A percentile compares a stretch with the other conserved stretches of the same genome.
Conservation (phyloP, 1,140 invertebrate species). For the Pentalonia nigronervosa region DNA sequence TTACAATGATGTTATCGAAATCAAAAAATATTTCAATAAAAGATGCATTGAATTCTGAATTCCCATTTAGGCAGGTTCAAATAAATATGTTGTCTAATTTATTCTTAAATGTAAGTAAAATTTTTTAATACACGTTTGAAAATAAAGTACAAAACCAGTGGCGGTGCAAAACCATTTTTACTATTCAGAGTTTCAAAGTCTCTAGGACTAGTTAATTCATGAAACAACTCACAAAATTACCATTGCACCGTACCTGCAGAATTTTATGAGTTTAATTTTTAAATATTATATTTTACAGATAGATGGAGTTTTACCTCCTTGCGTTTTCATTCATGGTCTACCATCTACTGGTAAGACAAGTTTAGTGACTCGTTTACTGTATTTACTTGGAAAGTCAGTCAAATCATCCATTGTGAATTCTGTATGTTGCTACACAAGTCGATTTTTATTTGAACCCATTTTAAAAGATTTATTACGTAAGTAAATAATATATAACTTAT, state of each 20-base stretch:
- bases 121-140: not conserved
- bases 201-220: not conserved
- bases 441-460: constrained; percentile 80
- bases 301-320: constrained; percentile 56
- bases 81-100: constrained; percentile 37
- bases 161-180: not conserved
- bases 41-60: constrained; percentile 37
- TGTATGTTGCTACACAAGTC: constrained; percentile 79
- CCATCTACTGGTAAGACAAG: constrained; percentile 82
- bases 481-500: constrained; percentile 67
- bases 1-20: not conserved
- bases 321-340: constrained; percentile 79
- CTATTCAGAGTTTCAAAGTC: not conserved
- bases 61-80: constrained; percentile 46
- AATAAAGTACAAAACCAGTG: not conserved
- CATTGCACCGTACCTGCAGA: not conserved
- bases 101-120: constrained; percentile 32
- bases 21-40: not conserved
- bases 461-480: constrained; percentile 69
- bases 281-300: constrained; percentile 47
- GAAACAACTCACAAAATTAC: not conserved
- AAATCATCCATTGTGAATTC: constrained; percentile 78
- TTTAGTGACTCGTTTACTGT: constrained; percentile 70
- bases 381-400: constrained; percentile 66
- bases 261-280: not conserved